phyloP scores from a whole-genome alignment of 2,113 vertebrate genomes.

The Lasiurus borealis region DNA sequence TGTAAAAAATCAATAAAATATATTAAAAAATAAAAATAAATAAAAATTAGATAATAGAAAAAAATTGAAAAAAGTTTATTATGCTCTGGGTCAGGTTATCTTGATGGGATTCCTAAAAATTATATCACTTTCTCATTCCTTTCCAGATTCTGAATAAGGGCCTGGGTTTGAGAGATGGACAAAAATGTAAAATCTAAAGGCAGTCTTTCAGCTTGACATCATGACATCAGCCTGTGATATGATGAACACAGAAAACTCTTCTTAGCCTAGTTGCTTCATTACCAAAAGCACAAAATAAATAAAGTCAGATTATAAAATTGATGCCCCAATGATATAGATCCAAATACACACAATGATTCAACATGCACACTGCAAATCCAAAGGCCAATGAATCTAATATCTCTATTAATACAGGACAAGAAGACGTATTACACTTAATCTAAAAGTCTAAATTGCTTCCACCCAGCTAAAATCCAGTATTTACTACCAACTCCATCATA shows the following conservation, averaged over 20 bases:
- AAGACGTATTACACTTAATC: slow-evolving; percentile 22
- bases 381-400: slow-evolving; percentile 27
- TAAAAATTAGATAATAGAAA: background rate
- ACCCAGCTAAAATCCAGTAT: slow-evolving; percentile 50
- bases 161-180: background rate
- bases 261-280: background rate
- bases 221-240: slow-evolving; percentile 26
- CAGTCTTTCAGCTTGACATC: slow-evolving; percentile 35
- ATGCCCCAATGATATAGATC: background rate
- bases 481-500: slow-evolving; percentile 1
- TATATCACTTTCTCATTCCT: background rate
- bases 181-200: slow-evolving; percentile 63
- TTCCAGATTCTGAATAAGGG: slow-evolving; percentile 57
- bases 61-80: background rate
- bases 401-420: background rate
- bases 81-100: background rate
- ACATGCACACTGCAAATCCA: slow-evolving; percentile 34
- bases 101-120: slow-evolving; percentile 43
- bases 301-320: slow-evolving; percentile 28
- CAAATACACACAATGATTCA: slow-evolving; percentile 23
- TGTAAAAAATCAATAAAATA: too few relatives aligned
- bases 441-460: slow-evolving; percentile 33
- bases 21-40: too few relatives aligned
- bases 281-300: background rate
- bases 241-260: slow-evolving; percentile 17